phyloP scores from a whole-genome alignment of 2,113 vertebrate genomes.

The Passer domesticus region DNA sequence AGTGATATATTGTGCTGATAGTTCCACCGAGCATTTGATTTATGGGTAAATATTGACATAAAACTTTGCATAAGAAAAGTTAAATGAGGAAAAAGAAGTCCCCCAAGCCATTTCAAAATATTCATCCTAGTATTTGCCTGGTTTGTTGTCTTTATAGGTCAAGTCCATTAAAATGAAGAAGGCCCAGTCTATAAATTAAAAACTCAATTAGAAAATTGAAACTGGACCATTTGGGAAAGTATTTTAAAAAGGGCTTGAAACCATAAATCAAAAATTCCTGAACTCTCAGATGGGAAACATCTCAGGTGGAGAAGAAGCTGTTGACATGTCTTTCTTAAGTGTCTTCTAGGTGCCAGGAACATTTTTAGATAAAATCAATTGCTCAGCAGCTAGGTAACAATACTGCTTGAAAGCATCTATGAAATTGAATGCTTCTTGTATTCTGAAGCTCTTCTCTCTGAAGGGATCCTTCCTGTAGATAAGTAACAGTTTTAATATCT shows the following conservation, averaged over 20 bases:
- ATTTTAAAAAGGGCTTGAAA: background rate
- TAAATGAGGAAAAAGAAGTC: background rate
- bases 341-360: background rate
- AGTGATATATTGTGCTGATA: background rate
- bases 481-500: background rate
- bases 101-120: background rate
- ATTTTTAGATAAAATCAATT: background rate
- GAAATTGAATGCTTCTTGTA: background rate
- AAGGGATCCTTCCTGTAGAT: background rate
- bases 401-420: background rate
- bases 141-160: background rate
- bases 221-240: background rate
- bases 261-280: background rate
- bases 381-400: background rate
- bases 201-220: background rate
- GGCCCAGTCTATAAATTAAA: background rate
- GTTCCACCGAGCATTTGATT: background rate
- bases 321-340: background rate
- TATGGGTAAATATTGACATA: background rate
- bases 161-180: background rate
- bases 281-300: background rate
- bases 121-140: background rate
- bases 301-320: background rate
- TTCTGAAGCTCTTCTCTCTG: background rate
- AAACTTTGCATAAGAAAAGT: background rate